Evolutionary conservation across 2,888 invertebrate genomes (phyloP).

Genomic region (Eupithecia pulchellata): DNA sequence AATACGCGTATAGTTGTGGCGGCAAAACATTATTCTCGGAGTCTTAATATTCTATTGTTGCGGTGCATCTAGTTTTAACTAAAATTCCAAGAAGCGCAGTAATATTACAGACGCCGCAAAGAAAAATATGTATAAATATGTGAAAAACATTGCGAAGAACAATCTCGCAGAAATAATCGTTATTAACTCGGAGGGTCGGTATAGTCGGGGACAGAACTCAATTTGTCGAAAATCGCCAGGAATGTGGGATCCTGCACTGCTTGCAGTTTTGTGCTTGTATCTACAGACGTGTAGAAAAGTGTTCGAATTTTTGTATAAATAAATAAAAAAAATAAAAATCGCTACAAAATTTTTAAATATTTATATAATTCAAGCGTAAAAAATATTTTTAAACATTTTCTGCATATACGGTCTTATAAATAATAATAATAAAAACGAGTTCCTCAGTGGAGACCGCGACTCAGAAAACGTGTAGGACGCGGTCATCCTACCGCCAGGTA

Average conservation of each 20-base stretch:
- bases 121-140: conserved; percentile 13
- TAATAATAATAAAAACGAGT: too few species aligned
- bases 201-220: conserved; percentile 56
- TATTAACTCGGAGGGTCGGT: conserved; percentile 45
- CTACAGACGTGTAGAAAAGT: conserved; percentile 52
- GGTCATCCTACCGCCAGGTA: too few species aligned
- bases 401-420: background rate
- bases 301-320: conserved; percentile 3
- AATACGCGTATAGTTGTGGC: too few species aligned
- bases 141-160: conserved; percentile 31
- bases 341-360: background rate
- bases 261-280: conserved; percentile 54
- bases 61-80: background rate
- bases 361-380: background rate
- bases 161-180: conserved; percentile 45
- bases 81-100: background rate
- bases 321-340: background rate
- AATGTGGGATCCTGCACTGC: conserved; percentile 68
- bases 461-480: too few species aligned
- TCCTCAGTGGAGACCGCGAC: too few species aligned
- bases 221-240: conserved; percentile 67
- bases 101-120: background rate
- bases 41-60: background rate
- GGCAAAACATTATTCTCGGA: background rate
- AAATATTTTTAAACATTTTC: background rate